Base-by-base conservation (phyloP, 2,888 invertebrate genomes). In the Mythimna impura region DNA sequence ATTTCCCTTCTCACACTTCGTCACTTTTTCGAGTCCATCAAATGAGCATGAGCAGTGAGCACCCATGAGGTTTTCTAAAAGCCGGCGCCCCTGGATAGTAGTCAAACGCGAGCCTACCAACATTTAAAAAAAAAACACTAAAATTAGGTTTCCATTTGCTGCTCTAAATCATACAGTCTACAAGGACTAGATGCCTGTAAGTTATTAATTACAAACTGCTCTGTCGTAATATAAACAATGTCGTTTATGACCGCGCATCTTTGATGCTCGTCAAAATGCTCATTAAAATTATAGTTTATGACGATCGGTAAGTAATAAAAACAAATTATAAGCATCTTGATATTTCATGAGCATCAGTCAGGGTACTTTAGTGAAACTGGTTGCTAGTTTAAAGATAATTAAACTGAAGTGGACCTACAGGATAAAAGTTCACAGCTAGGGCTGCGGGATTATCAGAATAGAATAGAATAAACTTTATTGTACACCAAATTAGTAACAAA, bases 221-320 rank as follows among this genome's bases (percentile, higher is more conserved):
- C 30, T 47, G 25, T 54, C 58, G 50, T 77, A 74, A 72, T 72
- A 70, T 83, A 73, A 82, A 80, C 71, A 66, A 71, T 78, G 43
- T 76, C 64, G 60, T 75, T 85, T 66, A 84, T 80, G 73, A 78
- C 66, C 60, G 61, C 30, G 17, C 54, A 78, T 76, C 67, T 80
- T 73, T 73, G 55, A 82, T 81, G 78, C 60, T 67, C 73, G 64
- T 80, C 74, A 78, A 85, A 81, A 76, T 72, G 71, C 43, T 77
- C 83, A 75, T 83, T 81, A 87, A 86, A 86, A 81, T 80, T 73
- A 66, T 80, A 76, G 82, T 85, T 82, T 82, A 85, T 82, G 76
- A 78, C 77, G 47, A 86, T 83, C 80, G 76, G 74, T 72, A 64
- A 77, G 81, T 72, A 80, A 83, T 87, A 82, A 86, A 85, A 81